Base-by-base conservation (phyloP, 2,113 vertebrate genomes). In the Vidua chalybeata region DNA sequence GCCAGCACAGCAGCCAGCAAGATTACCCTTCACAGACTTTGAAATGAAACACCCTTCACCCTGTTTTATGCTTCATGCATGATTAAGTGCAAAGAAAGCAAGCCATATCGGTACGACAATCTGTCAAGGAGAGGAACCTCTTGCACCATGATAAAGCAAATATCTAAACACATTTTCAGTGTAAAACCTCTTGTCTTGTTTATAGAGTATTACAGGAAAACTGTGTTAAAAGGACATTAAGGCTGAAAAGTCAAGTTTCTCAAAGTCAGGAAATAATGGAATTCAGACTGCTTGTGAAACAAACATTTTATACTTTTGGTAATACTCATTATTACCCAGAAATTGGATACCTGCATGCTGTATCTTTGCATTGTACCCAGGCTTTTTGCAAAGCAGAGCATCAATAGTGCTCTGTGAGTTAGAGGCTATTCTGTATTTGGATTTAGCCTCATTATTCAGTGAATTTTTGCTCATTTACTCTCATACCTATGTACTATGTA, bases 21-120 rank as follows among this genome's bases (percentile, higher is more conserved):
- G 76, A 97, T 92, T 94, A 89, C 64, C 85, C 90, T 90, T 89
- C 88, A 61, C 24, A 90, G 94, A 89, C 76, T 96, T 93, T 72
- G 96, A 95, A 95, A 96, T 94, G 79, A 96, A 96, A 94, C 80
- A 96, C 90, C 88, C 85, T 96, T 96, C 92, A 93, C 96, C 90
- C 80, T 87, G 76, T 86, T 96, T 96, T 94, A 91, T 94, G 83
- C 88, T 94, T 94, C 92, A 90, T 81, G 94, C 90, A 84, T 89
- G 93, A 93, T 96, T 94, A 96, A 94, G 64, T 86, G 69, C 61
- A 84, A 81, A 96, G 79, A 74, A 96, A 90, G 88, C 52, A 81
- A 94, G 20, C 64, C 58, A 6, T 95, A 95, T 81, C 10, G 0
- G 56, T 61, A n/a, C 0, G 17, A 84, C 94, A 95, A 54, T 87